Evolutionary conservation across 2,797 vertebrate species (phyloP), one percentile per base, ranked within the genome.

Genomic region (Numenius phaeopus): DNA sequence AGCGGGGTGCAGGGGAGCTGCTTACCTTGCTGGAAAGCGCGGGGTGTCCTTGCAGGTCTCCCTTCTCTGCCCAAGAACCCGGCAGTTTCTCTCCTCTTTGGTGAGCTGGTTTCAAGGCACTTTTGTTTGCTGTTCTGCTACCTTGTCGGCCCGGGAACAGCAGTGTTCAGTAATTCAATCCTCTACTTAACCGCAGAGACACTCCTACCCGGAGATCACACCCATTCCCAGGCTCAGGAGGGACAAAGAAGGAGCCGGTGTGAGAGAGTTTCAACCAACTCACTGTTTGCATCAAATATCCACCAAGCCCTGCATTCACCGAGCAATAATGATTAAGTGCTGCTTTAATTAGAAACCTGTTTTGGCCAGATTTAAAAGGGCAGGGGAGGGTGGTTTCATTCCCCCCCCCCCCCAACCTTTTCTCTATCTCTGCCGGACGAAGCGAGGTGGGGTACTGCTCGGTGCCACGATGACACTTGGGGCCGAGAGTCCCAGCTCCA

Each of bases 171-270:
- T 97, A 98, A 98, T 89, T 96, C 95, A 97, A 97, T 94, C 89
- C 94, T 94, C 96, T 87, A 32, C 61, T 97, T 94, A 95, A 95
- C 90, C 80, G 57, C 90, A 80, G 83, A 77, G 96, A 97, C 94
- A 97, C 97, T 96, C 97, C 97, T 96, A 94, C 92, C 61, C 44
- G 8, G 47, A 87, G 94, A 94, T 87, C 97, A 97, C 97, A 96
- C 97, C 97, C 97, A 94, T 95, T 93, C 94, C 95, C 94, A 22
- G 69, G 94, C 94, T 81, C 94, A 58, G 58, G 54, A 69, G 87
- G 86, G 87, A 94, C 83, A 79, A 89, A 90, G 94, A 55, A 59
- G 49, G 85, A 96, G 83, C 88, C 34, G 49, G 76, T 19, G 6
- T 3, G 37, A 76, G 88, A 80, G 91, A 84, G 90, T 90, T 92